phyloP scores from a whole-genome alignment of 2,113 vertebrate genomes.

The Cromileptes altivelis region DNA sequence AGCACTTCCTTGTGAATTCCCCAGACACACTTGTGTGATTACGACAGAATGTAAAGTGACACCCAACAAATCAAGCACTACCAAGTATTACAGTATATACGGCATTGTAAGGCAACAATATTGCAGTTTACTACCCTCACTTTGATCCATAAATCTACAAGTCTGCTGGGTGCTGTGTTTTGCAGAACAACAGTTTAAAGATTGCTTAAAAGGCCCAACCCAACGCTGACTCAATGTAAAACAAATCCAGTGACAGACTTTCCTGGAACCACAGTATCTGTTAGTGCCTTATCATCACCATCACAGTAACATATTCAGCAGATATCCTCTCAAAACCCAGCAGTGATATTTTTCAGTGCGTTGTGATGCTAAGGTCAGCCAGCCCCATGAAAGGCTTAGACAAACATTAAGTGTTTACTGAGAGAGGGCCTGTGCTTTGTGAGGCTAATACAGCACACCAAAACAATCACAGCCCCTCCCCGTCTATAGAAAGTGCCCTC shows the following conservation, averaged over 20 bases:
- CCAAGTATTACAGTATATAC: background rate
- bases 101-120: background rate
- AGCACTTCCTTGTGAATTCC: background rate
- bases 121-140: background rate
- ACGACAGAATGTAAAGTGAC: slow-evolving; percentile 10
- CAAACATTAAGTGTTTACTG: background rate
- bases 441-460: slow-evolving; percentile 6
- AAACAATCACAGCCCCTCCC: slow-evolving; percentile 2
- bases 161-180: background rate
- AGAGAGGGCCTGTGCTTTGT: background rate
- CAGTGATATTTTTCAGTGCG: background rate
- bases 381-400: slow-evolving; percentile 15
- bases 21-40: slow-evolving; percentile 20
- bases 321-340: background rate
- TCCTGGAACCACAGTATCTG: background rate
- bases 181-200: background rate
- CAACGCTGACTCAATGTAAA: slow-evolving; percentile 11
- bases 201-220: background rate
- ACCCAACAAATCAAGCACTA: background rate
- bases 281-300: slow-evolving; percentile 14
- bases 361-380: slow-evolving; percentile 24
- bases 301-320: slow-evolving; percentile 16
- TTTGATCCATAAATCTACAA: background rate
- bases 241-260: background rate
- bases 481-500: background rate